Evolutionary conservation across 2,797 vertebrate genomes (phyloP), one percentile per base, ranked within the genome.

Genomic region (Mormyrops boulengeri): DNA sequence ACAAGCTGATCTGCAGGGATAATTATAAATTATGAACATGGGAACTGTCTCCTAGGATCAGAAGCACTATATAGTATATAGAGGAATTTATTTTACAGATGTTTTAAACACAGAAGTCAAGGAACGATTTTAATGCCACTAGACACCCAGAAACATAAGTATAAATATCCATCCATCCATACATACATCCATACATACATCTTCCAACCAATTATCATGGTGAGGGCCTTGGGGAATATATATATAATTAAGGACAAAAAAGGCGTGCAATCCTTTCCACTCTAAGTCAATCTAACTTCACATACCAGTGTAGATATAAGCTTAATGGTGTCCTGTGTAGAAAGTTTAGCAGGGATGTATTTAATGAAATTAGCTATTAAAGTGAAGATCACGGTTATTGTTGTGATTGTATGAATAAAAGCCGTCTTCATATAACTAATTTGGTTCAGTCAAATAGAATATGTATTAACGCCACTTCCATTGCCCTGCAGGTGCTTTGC

Each of bases 391-490:
- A 91, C 90, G 88, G 93, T 90, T 92, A 69, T 93, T 93, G 90
- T 93, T 95, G 94, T 95, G 94, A 95, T 94, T 93, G 94, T 95
- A 95, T 91, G 93, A 94, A 93, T 93, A 95, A 94, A 94, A 95
- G 93, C 92, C 94, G 92, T 94, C 94, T 94, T 96, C 95, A 95
- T 96, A 92, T 95, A 47, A 44, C 34, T 66, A 95, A 96, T 96
- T 95, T 95, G 95, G 95, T 95, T 95, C 94, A 94, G 94, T 95
- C 95, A 95, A 96, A 96, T 89, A 60, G 85, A 89, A 89, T 89
- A 87, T 95, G 93, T 96, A 96, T 97, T 96, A 95, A 95, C 93
- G 94, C 94, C 95, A 96, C 96, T 96, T 96, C 96, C 96, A 96
- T 95, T 95, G 96, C 95, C 95, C 95, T 94, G 91, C 94, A 96